Conservation (phyloP, 2,113 vertebrate genomes). For the Bujurquina vittata region DNA sequence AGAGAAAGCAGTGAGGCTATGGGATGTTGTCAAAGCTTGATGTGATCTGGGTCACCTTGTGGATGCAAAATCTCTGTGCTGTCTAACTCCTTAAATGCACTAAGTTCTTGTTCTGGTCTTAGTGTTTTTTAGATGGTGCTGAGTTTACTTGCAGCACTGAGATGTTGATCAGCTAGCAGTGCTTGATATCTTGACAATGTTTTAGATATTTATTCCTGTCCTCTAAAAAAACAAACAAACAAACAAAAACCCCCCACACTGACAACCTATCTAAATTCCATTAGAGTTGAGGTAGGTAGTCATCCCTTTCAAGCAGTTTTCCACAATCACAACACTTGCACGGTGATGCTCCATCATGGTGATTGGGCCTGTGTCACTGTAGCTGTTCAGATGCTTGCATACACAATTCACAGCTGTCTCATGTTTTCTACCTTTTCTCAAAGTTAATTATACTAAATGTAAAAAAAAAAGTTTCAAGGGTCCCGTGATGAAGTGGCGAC, state of each 20-base stretch:
- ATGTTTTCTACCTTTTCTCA: background rate
- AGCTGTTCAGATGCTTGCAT: background rate
- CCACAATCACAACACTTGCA: background rate
- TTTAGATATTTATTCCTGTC: background rate
- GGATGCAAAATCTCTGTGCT: constrained; percentile 5
- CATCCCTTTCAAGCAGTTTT: background rate
- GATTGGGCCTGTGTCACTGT: background rate
- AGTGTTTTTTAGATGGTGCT: background rate
- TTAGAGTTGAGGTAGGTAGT: background rate
- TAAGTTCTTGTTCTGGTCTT: background rate
- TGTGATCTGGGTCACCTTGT: constrained; percentile 29
- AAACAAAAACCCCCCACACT: too few species aligned
- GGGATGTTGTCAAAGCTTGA: constrained; percentile 35
- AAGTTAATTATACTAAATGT: too few species aligned
- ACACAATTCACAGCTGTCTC: background rate
- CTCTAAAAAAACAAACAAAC: background rate
- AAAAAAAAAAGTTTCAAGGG: too few species aligned
- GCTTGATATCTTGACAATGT: background rate
- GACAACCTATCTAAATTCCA: background rate
- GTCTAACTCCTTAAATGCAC: background rate
- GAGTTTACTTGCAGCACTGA: background rate
- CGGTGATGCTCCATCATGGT: background rate
- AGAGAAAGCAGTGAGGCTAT: constrained; percentile 69
- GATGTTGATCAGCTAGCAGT: background rate
- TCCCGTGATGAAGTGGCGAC: too few species aligned